These are phyloP conservation scores for Pollicipes pollicipes DNA, from an alignment of 1,140 invertebrate species.

Conservation along the genomic window DNA sequence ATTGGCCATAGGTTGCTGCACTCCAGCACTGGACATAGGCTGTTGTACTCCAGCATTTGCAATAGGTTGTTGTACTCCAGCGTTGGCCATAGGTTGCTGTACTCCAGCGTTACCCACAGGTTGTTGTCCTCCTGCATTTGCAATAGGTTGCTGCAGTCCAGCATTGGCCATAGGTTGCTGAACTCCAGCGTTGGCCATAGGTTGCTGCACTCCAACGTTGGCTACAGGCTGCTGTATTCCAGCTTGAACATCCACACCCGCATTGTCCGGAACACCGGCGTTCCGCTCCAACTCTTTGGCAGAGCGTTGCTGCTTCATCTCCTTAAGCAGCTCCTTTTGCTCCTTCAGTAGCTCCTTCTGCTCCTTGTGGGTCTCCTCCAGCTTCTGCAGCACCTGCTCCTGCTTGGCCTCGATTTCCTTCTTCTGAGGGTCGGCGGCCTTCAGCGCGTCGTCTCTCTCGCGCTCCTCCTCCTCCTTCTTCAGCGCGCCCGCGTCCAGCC, in stretches of 20 bases:
- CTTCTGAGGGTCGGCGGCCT: background rate
- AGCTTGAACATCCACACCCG: background rate
- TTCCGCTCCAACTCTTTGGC: background rate
- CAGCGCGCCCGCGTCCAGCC: background rate
- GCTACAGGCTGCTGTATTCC: background rate
- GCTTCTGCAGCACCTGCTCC: constrained; percentile 1
- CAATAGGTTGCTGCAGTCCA: background rate
- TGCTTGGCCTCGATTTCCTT: background rate
- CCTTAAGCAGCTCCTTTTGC: background rate
- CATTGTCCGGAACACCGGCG: background rate
- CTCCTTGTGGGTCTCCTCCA: constrained; percentile 2
- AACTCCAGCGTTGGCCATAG: background rate
- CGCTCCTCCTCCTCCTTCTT: background rate
- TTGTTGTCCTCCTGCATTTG: background rate
- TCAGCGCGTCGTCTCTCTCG: background rate
- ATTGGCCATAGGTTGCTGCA: no score
- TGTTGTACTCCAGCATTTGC: no score
- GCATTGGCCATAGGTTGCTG: background rate
- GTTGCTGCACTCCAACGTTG: background rate
- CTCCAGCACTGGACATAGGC: no score
- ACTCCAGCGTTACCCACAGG: no score
- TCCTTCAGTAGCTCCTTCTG: background rate
- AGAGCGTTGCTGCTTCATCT: background rate
- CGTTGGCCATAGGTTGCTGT: no score
- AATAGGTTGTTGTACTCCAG: no score